A percentile compares a stretch with the other conserved stretches of the same genome.
Conservation (phyloP, 2,888 invertebrate genomes). For the Cephus sareptanus region DNA sequence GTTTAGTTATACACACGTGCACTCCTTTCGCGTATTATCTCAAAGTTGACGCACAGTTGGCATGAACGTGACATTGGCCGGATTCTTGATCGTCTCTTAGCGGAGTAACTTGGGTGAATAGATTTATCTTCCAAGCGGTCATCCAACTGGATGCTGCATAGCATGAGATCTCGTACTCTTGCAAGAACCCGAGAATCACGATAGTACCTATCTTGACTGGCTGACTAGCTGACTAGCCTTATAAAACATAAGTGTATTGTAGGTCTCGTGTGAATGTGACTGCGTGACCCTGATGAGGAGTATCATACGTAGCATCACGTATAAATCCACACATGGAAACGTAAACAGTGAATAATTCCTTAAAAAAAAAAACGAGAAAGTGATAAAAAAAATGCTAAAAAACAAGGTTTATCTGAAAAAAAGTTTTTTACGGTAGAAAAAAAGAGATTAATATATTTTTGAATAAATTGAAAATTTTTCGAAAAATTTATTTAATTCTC, state of each 20-base stretch:
- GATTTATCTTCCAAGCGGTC: constrained; percentile 51
- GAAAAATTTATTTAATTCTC: background rate
- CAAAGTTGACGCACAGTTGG: constrained; percentile 43
- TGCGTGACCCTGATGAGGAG: background rate
- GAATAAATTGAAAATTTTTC: background rate
- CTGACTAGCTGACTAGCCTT: constrained; percentile 40
- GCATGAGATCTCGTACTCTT: constrained; percentile 25
- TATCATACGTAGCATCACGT: background rate
- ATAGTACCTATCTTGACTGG: constrained; percentile 22
- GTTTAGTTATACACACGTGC: constrained; percentile 27
- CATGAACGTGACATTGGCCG: constrained; percentile 53
- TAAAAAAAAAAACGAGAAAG: background rate
- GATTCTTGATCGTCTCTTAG: constrained; percentile 47
- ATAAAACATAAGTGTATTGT: background rate
- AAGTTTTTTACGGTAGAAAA: background rate
- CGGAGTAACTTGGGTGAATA: constrained; percentile 1
- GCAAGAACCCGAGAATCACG: constrained; percentile 48
- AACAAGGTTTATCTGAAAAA: background rate
- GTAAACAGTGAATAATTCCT: background rate
- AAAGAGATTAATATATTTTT: background rate
- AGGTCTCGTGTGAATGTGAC: constrained; percentile 4
- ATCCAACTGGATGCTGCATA: constrained; percentile 47
- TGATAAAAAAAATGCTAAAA: background rate
- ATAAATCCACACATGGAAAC: background rate
- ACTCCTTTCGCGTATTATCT: constrained; percentile 17